phyloP scores from a whole-genome alignment of 2,113 vertebrate genomes.

The Melozone crissalis region DNA sequence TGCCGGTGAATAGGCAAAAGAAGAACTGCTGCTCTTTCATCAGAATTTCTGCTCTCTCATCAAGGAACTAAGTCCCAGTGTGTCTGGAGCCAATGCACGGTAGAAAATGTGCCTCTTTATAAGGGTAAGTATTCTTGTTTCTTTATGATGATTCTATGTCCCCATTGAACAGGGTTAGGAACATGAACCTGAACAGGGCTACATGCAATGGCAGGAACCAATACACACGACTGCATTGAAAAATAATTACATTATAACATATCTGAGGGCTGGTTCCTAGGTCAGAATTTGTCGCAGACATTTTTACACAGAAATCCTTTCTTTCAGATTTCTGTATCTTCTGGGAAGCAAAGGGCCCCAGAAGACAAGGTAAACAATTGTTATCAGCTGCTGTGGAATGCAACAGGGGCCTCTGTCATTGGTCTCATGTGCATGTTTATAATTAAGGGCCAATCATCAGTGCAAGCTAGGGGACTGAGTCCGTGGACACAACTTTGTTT shows the following conservation, averaged over 20 bases:
- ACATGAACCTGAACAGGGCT: not conserved
- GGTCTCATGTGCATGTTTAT: too few species aligned
- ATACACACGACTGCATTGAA: rapidly evolving
- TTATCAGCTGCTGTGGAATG: too few species aligned
- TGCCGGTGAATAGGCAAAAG: not conserved
- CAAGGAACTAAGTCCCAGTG: not conserved
- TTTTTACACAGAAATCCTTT: too few species aligned
- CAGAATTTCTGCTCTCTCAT: not conserved
- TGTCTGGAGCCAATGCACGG: not conserved
- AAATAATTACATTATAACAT: not conserved
- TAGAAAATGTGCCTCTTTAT: not conserved
- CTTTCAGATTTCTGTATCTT: too few species aligned
- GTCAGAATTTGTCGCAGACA: too few species aligned
- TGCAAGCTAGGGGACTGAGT: too few species aligned
- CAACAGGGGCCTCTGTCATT: too few species aligned
- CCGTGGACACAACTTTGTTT: too few species aligned
- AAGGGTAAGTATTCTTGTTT: not conserved
- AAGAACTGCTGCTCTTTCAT: not conserved
- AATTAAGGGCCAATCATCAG: too few species aligned
- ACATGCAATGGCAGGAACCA: not conserved
- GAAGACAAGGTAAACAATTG: too few species aligned
- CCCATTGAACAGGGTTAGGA: not conserved
- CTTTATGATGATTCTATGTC: not conserved
- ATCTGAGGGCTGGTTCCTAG: not conserved
- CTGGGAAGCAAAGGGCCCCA: too few species aligned